A percentile compares a stretch with the other conserved stretches of the same genome.
Evolutionary conservation across 2,888 invertebrate species (phyloP).

Genomic region (Platynereis dumerilii): DNA sequence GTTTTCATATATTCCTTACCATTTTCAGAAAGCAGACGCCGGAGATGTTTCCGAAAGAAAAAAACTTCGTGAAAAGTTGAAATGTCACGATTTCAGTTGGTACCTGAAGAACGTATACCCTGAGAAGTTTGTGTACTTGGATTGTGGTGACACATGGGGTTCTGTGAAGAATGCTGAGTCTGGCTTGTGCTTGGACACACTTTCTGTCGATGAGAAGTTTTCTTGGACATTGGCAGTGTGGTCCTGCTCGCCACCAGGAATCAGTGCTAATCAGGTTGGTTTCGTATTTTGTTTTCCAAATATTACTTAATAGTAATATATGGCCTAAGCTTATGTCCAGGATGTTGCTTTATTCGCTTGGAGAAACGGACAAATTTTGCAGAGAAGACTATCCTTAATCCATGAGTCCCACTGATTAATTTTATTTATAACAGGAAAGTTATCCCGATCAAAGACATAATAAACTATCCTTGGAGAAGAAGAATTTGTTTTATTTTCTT

Average conservation of each 20-base stretch:
- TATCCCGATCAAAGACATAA: no score
- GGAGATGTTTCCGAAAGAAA: slow-evolving; percentile 84
- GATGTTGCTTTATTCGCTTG: no score
- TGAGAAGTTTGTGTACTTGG: slow-evolving; percentile 79
- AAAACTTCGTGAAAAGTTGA: slow-evolving; percentile 77
- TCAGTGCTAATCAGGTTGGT: background rate
- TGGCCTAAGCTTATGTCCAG: no score
- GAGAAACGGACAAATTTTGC: no score
- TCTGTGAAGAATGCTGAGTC: slow-evolving; percentile 57
- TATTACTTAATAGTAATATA: no score
- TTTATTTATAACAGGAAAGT: no score
- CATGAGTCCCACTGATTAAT: no score
- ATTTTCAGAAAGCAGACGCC: slow-evolving; percentile 66
- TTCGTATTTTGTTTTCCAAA: background rate
- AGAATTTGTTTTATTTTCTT: no score
- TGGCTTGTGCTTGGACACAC: slow-evolving; percentile 58
- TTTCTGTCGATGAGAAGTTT: slow-evolving; percentile 58
- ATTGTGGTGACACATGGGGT: slow-evolving; percentile 81
- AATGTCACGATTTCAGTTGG: slow-evolving; percentile 92
- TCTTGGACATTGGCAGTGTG: slow-evolving; percentile 53
- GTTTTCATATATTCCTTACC: no score
- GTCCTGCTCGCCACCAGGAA: slow-evolving; percentile 46
- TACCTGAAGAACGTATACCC: slow-evolving; percentile 86
- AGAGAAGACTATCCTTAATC: no score
- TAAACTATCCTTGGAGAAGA: no score